Evolutionary conservation across 2,113 vertebrate species (phyloP).

Genomic region (Crypturellus undulatus): DNA sequence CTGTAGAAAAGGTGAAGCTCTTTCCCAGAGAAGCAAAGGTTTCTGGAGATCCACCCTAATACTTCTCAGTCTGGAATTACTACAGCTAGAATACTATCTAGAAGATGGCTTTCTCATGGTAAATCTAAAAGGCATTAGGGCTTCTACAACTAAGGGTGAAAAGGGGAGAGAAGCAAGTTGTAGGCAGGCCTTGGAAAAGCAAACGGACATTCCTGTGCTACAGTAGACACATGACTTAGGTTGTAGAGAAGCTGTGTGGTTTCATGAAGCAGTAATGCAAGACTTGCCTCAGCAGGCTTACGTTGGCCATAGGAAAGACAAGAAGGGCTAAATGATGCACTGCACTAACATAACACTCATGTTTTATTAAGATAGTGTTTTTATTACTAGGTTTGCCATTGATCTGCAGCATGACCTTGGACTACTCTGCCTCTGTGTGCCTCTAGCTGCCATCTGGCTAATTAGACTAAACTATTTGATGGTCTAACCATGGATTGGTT

Average conservation of each 20-base stretch:
- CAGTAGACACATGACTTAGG: neutral
- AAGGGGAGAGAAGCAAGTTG: neutral
- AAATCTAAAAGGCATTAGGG: neutral
- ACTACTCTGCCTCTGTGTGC: neutral
- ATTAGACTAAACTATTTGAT: neutral
- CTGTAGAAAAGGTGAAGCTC: neutral
- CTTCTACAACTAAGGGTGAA: neutral
- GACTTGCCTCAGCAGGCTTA: neutral
- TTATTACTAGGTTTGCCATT: neutral
- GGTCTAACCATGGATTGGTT: neutral
- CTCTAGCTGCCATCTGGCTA: conserved; percentile 1
- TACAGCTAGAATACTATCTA: neutral
- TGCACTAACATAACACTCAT: neutral
- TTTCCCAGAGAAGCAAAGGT: neutral
- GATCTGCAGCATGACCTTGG: neutral
- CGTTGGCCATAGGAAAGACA: neutral
- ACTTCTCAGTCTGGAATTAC: neutral
- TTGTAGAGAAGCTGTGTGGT: neutral
- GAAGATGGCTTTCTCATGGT: neutral
- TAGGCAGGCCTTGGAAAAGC: neutral
- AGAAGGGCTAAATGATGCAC: neutral
- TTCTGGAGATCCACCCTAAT: neutral
- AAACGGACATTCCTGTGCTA: neutral
- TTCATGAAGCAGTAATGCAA: neutral
- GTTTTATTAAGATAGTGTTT: neutral